Conservation (phyloP, 2,888 invertebrate species). For the Drosophila paucipuncta region DNA sequence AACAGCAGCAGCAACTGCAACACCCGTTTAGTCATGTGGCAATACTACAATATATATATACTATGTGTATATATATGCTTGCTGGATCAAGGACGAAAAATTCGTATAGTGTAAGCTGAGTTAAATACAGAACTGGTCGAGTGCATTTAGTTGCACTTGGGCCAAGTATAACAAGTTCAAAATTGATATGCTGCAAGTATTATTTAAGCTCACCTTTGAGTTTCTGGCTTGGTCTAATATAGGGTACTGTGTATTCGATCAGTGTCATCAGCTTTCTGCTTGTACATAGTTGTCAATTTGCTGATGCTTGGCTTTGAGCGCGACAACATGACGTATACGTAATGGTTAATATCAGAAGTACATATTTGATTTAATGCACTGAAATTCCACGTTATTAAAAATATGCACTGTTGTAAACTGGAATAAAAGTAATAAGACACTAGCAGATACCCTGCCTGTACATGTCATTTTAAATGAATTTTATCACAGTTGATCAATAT, state of each 20-base stretch:
- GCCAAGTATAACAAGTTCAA: background rate
- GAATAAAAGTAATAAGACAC: background rate
- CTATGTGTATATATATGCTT: background rate
- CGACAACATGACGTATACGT: constrained; percentile 29
- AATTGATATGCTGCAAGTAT: constrained; percentile 1
- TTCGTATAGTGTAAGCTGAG: constrained; percentile 2
- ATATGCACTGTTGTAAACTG: background rate
- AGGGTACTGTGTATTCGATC: background rate
- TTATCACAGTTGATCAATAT: background rate
- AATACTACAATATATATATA: background rate
- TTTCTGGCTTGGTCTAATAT: background rate
- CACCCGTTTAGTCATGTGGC: background rate
- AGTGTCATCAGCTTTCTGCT: background rate
- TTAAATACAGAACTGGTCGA: background rate
- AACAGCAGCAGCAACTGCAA: too few species aligned
- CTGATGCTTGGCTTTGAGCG: constrained; percentile 8
- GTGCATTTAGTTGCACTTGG: background rate
- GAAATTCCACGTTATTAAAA: background rate
- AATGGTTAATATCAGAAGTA: constrained; percentile 6
- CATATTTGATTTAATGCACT: background rate
- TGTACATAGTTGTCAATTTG: background rate
- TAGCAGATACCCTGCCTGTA: background rate
- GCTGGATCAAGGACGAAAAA: background rate
- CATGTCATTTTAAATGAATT: background rate
- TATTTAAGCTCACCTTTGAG: too few species aligned